Evolutionary conservation across 2,888 invertebrate genomes (phyloP), one percentile per base, ranked within the genome.

Genomic region (Agriopis marginaria): DNA sequence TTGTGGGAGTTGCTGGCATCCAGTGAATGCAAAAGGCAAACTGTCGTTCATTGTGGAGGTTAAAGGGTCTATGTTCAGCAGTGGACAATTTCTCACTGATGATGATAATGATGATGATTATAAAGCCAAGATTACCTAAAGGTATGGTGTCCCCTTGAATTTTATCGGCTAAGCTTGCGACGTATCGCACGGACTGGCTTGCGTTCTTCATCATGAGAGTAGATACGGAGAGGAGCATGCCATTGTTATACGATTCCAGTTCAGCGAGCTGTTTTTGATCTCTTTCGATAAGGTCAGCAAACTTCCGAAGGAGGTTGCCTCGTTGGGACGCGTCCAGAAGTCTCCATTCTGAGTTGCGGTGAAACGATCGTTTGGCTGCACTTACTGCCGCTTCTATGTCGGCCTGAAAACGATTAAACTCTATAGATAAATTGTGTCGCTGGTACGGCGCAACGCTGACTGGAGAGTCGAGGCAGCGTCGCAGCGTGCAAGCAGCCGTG

Each of bases 271-370:
- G 51, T 14, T 65, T 50, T 17, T 3, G 1, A 17, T 65, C 64
- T 58, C 64, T 65, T 50, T 58, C 64, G 0, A 65, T n/a, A 8
- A 65, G 44, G n/a, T 65, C 64, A 12, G 98, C 97, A 68, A 98
- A 92, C 75, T 95, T 95, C 85, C 96, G 90, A 7, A 99, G 85
- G 2, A 98, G 89, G 39, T 90, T 84, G 0, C 98, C 98, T 63
- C 98, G 95, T 49, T 96, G 91, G 0, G 97, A 97, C 0, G 98
- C 97, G 89, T 98, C 97, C 95, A 97, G 95, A 0, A 95, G 95
- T 70, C 98, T 94, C 97, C 97, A 97, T 82, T 95, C 95, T 0
- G 97, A 97, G 23, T 89, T 95, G 73, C 86, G 94, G 82, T 95
- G 93, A 82, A 98, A 97, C 0, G 79, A 77, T 39, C 64, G 58